These are phyloP conservation scores for Mizuhopecten yessoensis DNA, from an alignment of 1,140 invertebrate genomes.

Conservation along the genomic window DNA sequence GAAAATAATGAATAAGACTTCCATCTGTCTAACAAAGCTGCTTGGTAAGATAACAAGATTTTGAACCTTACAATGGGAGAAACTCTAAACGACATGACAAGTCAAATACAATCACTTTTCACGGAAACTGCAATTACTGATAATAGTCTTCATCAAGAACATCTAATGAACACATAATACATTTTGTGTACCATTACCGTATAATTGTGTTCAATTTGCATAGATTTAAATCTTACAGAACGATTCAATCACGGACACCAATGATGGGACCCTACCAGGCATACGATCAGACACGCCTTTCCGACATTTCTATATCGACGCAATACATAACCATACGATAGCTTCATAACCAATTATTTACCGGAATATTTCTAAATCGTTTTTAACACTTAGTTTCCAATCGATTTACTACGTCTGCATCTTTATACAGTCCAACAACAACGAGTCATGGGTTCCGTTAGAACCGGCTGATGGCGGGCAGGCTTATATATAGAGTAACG, in stretches of 20 bases:
- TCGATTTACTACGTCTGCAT: too few relatives aligned
- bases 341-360: background rate
- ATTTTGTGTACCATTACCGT: background rate
- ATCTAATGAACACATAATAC: background rate
- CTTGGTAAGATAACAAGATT: background rate
- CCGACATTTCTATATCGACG: background rate
- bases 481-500: background rate
- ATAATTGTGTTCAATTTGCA: constrained; percentile 6
- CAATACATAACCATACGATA: background rate
- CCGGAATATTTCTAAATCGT: background rate
- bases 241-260: background rate
- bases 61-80: background rate
- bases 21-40: background rate
- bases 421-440: background rate
- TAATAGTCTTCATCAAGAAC: background rate
- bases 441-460: background rate
- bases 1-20: too few relatives aligned
- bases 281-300: background rate
- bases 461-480: background rate
- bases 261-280: background rate
- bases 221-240: background rate
- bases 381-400: background rate
- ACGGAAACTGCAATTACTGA: constrained; percentile 5
- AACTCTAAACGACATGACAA: background rate
- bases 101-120: background rate